Conservation (phyloP, 1,140 invertebrate species). For the Saccostrea glomerata region DNA sequence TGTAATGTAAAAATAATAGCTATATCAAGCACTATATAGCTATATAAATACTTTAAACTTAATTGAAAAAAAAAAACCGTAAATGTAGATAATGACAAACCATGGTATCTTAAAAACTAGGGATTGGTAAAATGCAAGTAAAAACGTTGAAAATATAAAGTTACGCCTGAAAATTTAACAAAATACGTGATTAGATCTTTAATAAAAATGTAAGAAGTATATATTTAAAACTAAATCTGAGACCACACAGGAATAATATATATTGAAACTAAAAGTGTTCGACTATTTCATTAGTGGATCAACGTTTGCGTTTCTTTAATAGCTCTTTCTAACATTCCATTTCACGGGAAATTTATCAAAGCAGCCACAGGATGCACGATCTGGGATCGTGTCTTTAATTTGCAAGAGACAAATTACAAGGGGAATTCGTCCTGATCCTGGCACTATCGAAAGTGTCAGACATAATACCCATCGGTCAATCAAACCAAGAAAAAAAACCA, state of each 20-base stretch:
- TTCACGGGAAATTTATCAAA: conserved; percentile 13
- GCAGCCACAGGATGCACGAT: background rate
- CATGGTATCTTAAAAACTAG: background rate
- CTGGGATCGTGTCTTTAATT: conserved; percentile 16
- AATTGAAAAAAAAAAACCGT: background rate
- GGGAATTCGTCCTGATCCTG: conserved; percentile 16
- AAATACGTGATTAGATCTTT: background rate
- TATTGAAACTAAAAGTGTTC: conserved; percentile 6
- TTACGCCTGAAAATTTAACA: background rate
- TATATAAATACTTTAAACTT: too few species aligned
- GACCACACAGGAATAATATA: conserved; percentile 11
- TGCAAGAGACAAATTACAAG: conserved; percentile 28
- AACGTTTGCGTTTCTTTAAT: conserved; percentile 20
- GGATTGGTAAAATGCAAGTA: background rate
- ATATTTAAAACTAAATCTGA: background rate
- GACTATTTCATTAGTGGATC: conserved; percentile 7
- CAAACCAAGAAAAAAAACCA: background rate
- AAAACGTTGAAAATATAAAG: background rate
- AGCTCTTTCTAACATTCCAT: conserved; percentile 11
- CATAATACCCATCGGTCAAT: conserved; percentile 18
- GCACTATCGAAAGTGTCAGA: conserved; percentile 8
- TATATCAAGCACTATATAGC: too few species aligned
- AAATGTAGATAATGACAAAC: background rate
- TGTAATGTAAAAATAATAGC: background rate
- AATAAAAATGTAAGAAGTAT: background rate